Evolutionary conservation across 1,140 invertebrate species (phyloP), one percentile per base, ranked within the genome.

Genomic region (Caenorhabditis inopinata): DNA sequence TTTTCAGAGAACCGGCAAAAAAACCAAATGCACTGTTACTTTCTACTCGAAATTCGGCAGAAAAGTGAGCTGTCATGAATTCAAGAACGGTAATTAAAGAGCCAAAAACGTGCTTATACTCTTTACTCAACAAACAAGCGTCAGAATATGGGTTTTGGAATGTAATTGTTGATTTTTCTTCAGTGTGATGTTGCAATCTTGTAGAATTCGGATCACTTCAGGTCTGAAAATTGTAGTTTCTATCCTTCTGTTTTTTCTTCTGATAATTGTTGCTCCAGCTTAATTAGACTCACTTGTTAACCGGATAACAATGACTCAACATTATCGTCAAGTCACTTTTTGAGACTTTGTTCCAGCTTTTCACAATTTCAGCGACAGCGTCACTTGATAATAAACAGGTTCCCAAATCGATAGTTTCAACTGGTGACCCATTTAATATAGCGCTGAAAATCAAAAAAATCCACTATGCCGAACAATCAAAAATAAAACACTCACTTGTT

Each of bases 1-100:
- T 49, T 79, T 82, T 32, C 79, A 82, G 82, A 73, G 82, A 78
- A 83, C 82, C 46, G 82, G 82, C 25, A 58, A 74, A 23, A 78
- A 80, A 35, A 83, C 80, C 4, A 48, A 78, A 45, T 16, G 25
- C 21, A 23, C 35, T 11, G 82, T 83, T 0, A 83, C 82, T 11
- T 83, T 83, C 76, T 79, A 74, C 48, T 76, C 80, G 6, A 83
- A 83, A 25, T 83, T 79, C 76, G 82, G 82, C 1, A 23, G 18
- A 21, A 82, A 74, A 48, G 25, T 83, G 2, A 82, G 83, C 48
- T 82, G 82, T 46, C 38, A 49, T 14, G 82, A 79, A 38, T 62
- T 49, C 2, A 83, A 83, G 48, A 81, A 81, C n/a, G 82, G 82
- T 12, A 82, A 53, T 42, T 35, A 32, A 62, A 32, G 7, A 62